A percentile compares a stretch with the other conserved stretches of the same genome.
Conservation (phyloP, 2,888 invertebrate genomes). For the Tineola bisselliella region DNA sequence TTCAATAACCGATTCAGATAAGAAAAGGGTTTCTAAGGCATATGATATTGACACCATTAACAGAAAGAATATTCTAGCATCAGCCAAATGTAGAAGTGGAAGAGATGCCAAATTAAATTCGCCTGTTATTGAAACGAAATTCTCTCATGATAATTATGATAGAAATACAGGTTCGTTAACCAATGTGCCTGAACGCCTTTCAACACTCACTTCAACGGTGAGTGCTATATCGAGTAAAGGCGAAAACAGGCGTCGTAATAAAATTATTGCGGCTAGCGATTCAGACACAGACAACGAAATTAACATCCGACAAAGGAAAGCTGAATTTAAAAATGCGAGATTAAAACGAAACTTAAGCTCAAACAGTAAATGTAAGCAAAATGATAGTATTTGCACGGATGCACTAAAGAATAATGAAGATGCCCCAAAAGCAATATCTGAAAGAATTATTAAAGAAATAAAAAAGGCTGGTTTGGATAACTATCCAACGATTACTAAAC, state of each 20-base stretch:
- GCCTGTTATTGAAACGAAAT: constrained; percentile 77
- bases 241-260: constrained; percentile 56
- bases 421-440: constrained; percentile 38
- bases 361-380: constrained; percentile 46
- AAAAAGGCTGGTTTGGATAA: constrained; percentile 44
- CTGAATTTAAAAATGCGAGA: constrained; percentile 55
- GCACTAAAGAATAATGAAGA: constrained; percentile 40
- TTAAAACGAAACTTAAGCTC: constrained; percentile 54
- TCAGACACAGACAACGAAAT: constrained; percentile 50
- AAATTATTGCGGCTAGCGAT: constrained; percentile 55
- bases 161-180: constrained; percentile 59
- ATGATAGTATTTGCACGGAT: constrained; percentile 33
- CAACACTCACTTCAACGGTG: constrained; percentile 63
- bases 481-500: constrained; percentile 19
- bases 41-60: constrained; percentile 86
- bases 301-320: constrained; percentile 52
- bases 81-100: constrained; percentile 86
- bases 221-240: constrained; percentile 63
- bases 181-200: constrained; percentile 63
- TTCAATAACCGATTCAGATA: constrained; percentile 71
- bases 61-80: constrained; percentile 86
- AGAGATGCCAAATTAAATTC: constrained; percentile 77
- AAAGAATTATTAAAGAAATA: constrained; percentile 46
- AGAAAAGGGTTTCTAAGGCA: constrained; percentile 77
- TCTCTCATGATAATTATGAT: constrained; percentile 68